These are phyloP conservation scores for Zaprionus lineosus DNA, from an alignment of 2,888 invertebrate genomes.

Conservation along the genomic window DNA sequence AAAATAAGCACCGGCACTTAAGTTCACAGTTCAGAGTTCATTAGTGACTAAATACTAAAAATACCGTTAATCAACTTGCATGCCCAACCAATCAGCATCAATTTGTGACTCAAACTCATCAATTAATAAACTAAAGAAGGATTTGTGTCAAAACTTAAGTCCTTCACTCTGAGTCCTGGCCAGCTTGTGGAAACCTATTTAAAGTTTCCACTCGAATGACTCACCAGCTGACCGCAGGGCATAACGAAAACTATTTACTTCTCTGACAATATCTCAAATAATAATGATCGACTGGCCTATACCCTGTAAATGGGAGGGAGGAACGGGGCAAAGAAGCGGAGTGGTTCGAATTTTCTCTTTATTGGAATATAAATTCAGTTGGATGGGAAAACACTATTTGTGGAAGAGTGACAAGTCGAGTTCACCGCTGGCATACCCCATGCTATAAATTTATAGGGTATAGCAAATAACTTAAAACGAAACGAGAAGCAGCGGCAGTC, in stretches of 20 bases:
- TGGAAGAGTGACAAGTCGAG: too few species aligned
- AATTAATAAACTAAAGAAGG: slow-evolving; percentile 17
- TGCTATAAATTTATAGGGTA: too few species aligned
- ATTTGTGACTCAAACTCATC: too few species aligned
- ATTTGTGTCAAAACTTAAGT: background rate
- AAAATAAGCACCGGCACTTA: too few species aligned
- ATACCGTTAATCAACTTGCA: too few species aligned
- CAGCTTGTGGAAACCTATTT: slow-evolving; percentile 1
- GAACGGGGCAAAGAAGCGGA: too few species aligned
- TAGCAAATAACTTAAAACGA: background rate
- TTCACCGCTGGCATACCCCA: too few species aligned
- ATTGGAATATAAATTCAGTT: too few species aligned
- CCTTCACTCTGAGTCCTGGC: too few species aligned
- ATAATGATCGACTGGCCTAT: background rate
- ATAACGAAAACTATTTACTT: slow-evolving; percentile 61
- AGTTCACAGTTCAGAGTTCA: slow-evolving; percentile 1
- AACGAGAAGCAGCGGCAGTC: slow-evolving; percentile 15
- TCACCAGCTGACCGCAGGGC: slow-evolving; percentile 15
- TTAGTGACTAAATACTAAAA: background rate
- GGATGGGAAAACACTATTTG: too few species aligned
- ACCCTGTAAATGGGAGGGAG: background rate
- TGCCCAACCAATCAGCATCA: too few species aligned
- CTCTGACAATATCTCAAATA: slow-evolving; percentile 28
- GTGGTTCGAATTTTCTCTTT: too few species aligned
- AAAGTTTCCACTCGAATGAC: slow-evolving; percentile 12